Conservation (phyloP, 2,888 invertebrate species). For the Ypsolopha sequella region DNA sequence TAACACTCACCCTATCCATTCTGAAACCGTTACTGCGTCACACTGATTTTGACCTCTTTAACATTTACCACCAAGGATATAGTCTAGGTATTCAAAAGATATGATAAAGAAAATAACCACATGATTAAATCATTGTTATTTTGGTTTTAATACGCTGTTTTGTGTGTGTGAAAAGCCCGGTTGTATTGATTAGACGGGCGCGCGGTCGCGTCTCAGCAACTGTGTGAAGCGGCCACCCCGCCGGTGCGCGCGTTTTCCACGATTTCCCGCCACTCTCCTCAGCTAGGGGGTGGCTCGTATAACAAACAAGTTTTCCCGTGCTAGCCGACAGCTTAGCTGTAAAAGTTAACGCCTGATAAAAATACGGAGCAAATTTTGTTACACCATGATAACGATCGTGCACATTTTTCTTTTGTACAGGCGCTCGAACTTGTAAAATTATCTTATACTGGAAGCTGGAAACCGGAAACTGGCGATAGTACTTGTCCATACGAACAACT, state of each 20-base stretch:
- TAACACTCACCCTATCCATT: constrained; percentile 35
- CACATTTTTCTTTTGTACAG: no score
- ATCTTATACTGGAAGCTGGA: no score
- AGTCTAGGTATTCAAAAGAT: background rate
- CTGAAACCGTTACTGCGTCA: constrained; percentile 39
- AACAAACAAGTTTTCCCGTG: constrained; percentile 12
- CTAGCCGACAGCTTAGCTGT: no score
- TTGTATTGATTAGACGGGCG: constrained; percentile 33
- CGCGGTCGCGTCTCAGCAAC: constrained; percentile 44
- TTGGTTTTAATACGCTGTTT: constrained; percentile 15
- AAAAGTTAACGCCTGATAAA: no score
- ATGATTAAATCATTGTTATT: constrained; percentile 12
- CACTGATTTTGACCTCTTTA: constrained; percentile 25
- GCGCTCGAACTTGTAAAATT: no score
- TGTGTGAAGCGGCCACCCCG: constrained; percentile 23
- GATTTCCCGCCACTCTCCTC: constrained; percentile 41
- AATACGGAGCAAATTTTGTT: no score
- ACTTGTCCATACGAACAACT: no score
- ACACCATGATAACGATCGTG: no score
- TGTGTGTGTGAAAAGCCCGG: constrained; percentile 20
- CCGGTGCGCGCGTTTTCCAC: constrained; percentile 63
- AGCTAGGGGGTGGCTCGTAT: constrained; percentile 18
- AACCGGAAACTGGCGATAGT: no score
- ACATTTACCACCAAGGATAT: background rate
- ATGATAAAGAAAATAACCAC: constrained; percentile 3